These are phyloP conservation scores for Sphaeramia orbicularis DNA, from an alignment of 2,797 vertebrate species.

Conservation along the genomic window DNA sequence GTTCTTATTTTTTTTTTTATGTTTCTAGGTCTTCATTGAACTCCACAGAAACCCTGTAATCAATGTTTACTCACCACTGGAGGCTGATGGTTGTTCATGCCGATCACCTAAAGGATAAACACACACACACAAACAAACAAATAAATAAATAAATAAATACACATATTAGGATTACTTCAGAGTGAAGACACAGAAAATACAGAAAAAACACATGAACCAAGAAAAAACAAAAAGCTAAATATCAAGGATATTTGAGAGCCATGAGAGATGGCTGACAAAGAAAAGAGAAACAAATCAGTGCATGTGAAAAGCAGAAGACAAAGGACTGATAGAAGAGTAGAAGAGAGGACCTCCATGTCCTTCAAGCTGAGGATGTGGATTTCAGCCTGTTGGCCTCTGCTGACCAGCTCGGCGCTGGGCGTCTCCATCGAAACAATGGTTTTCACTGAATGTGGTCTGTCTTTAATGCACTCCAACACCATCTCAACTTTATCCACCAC, in stretches of 20 bases:
- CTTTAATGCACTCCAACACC: conserved; percentile 86
- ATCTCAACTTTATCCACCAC: conserved; percentile 87
- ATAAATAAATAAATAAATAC: too few species aligned
- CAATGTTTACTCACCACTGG: conserved; percentile 74
- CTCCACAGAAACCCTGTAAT: too few species aligned
- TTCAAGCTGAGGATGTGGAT: conserved; percentile 89
- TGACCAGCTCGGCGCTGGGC: conserved; percentile 83
- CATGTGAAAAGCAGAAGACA: too few species aligned
- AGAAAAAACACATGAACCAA: background rate
- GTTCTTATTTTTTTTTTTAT: too few species aligned
- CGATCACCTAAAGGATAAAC: conserved; percentile 67
- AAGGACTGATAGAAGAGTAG: background rate
- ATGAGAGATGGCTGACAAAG: background rate
- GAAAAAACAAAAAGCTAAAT: background rate
- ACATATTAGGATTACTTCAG: background rate
- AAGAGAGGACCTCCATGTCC: conserved; percentile 86
- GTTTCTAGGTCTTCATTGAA: too few species aligned
- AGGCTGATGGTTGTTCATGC: conserved; percentile 68
- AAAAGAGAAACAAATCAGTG: background rate
- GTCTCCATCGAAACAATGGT: conserved; percentile 90
- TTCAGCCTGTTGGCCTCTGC: conserved; percentile 84
- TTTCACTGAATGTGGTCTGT: conserved; percentile 83
- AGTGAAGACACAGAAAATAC: background rate
- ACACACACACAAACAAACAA: too few species aligned
- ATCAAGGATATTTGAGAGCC: background rate